These are phyloP conservation scores for Lepetodrilus schrolli DNA, from an alignment of 2,888 invertebrate genomes.

Conservation along the genomic window DNA sequence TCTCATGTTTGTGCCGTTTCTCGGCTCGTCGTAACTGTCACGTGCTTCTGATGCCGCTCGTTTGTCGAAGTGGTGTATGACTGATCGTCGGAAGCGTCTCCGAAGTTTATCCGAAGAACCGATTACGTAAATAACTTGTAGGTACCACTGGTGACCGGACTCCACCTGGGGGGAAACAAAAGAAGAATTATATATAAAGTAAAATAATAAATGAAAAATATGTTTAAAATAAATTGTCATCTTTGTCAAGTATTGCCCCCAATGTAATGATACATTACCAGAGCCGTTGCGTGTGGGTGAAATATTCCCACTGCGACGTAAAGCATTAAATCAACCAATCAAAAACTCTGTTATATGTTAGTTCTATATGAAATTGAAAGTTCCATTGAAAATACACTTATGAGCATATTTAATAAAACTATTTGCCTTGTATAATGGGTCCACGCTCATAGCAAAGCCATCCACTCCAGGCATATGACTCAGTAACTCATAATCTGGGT, in stretches of 20 bases:
- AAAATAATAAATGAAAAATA: too few relatives aligned
- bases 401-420: too few relatives aligned
- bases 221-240: too few relatives aligned
- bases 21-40: background rate
- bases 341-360: too few relatives aligned
- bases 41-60: background rate
- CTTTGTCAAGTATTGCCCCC: background rate
- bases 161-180: constrained; percentile 61
- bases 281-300: too few relatives aligned
- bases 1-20: constrained; percentile 67
- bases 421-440: constrained; percentile 75
- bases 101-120: constrained; percentile 55
- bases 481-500: constrained; percentile 57
- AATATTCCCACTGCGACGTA: too few relatives aligned
- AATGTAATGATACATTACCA: too few relatives aligned
- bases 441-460: constrained; percentile 75
- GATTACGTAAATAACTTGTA: constrained; percentile 74
- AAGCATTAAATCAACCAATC: too few relatives aligned
- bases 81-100: constrained; percentile 52
- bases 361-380: too few relatives aligned
- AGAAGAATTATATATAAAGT: background rate
- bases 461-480: constrained; percentile 71
- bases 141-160: constrained; percentile 75
- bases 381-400: too few relatives aligned
- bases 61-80: constrained; percentile 16